phyloP scores from a whole-genome alignment of 2,113 vertebrate genomes.

The Ptilonorhynchus violaceus region DNA sequence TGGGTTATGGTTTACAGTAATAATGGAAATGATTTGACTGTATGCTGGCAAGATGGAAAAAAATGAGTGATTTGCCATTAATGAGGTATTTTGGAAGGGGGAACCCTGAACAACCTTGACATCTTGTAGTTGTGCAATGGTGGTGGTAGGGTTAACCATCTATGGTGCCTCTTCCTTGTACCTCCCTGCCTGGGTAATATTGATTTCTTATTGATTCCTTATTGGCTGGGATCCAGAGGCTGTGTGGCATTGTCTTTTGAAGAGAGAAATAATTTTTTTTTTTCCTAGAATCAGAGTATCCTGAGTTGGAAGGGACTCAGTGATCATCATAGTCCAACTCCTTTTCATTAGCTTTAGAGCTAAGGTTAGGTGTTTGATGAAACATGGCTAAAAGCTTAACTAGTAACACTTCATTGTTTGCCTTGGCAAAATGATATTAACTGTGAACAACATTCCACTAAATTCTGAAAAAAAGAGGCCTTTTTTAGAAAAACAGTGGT shows the following conservation, averaged over 20 bases:
- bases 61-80: background rate
- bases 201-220: background rate
- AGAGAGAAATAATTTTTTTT: background rate
- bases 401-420: background rate
- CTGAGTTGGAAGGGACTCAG: background rate
- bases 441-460: background rate
- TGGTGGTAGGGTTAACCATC: background rate
- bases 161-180: background rate
- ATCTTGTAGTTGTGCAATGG: rapidly evolving
- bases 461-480: background rate
- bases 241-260: background rate
- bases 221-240: background rate
- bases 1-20: background rate
- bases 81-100: background rate
- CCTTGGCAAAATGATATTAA: background rate
- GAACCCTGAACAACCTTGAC: background rate
- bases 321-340: background rate
- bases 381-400: background rate
- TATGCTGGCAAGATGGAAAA: background rate
- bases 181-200: background rate
- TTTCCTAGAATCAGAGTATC: background rate
- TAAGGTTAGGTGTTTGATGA: background rate
- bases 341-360: background rate
- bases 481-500: background rate
- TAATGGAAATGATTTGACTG: background rate